Base-by-base conservation (phyloP, 92 coral and sea anemone species). In the Palythoa heliodiscus region DNA sequence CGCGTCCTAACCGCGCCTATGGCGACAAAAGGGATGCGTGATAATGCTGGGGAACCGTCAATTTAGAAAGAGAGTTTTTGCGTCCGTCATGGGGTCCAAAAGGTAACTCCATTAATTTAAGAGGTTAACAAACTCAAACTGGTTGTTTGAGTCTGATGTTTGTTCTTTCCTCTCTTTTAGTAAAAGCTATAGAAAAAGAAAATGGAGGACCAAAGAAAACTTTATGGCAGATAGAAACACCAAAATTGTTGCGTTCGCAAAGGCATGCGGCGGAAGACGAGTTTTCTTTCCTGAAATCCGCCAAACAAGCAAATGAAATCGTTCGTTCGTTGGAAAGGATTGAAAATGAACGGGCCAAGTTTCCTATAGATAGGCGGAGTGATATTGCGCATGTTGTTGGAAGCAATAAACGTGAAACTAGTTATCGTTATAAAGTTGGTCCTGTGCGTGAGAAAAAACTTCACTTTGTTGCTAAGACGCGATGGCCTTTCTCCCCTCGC, bases 281-380 rank as follows among this genome's bases (percentile, higher is more conserved):
- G 35, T 80, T 80, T 80, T 60, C 74, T 3, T 80, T 80, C 61
- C 47, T 80, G 74, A 80, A 64, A 68, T 64, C 84, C 5, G 84
- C 84, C 68, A 40, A 23, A 20, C 83, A 84, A 13, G 86, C 76
- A 50, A 91, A 69, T 39, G 86, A 88, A 85, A 88, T 91, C 38
- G 86, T 91, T 10, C 89, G 88, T 50, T 91, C 91, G 52, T 77
- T 91, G 73, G 93, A 91, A 38, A 90, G 84, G 87, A 91, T 91
- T 54, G 93, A 91, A 70, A 86, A 91, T 29, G 90, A 87, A 72
- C 74, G 78, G 54, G 38, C 24, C 40, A 70, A 71, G 52, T 58
- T 73, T 13, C 79, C 77, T 15, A 15, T 83, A 11, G 67, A 83
- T 22, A 83, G 58, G 40, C 77, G 87, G 29, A 80, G 84, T 67